phyloP scores from a whole-genome alignment of 2,797 vertebrate species.

The Coregonus sp. region DNA sequence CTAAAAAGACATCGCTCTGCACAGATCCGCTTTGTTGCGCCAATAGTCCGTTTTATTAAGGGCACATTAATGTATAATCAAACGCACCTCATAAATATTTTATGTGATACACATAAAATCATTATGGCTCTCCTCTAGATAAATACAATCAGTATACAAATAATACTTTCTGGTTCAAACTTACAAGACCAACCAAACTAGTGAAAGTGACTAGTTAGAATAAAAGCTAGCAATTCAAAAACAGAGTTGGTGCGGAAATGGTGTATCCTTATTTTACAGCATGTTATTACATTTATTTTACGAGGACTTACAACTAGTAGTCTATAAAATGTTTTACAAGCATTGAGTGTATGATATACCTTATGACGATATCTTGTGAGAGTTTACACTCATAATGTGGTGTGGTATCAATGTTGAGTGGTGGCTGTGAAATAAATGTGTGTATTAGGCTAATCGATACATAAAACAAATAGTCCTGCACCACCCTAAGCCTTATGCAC shows the following conservation, averaged over 20 bases:
- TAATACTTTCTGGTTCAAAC: constrained; percentile 50
- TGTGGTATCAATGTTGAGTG: constrained; percentile 45
- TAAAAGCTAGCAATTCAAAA: constrained; percentile 63
- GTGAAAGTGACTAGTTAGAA: constrained; percentile 44
- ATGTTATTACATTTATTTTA: constrained; percentile 83
- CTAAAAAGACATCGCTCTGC: constrained; percentile 29
- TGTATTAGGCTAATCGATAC: constrained; percentile 38
- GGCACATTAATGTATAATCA: constrained; percentile 95
- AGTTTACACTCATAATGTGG: constrained; percentile 63
- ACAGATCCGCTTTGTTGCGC: constrained; percentile 55
- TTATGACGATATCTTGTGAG: constrained; percentile 68
- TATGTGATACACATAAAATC: constrained; percentile 92
- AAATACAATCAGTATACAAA: constrained; percentile 78
- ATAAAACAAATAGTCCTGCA: constrained; percentile 79
- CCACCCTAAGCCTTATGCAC: constrained; percentile 35
- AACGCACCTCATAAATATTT: constrained; percentile 98
- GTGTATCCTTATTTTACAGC: constrained; percentile 75
- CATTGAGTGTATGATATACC: constrained; percentile 66
- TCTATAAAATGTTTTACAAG: constrained; percentile 82
- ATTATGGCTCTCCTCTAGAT: constrained; percentile 85
- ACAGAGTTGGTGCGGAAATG: constrained; percentile 66
- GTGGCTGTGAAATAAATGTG: constrained; percentile 44
- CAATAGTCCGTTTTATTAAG: constrained; percentile 87
- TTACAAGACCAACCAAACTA: constrained; percentile 34
- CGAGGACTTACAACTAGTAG: constrained; percentile 74